Base-by-base conservation (phyloP, 2,888 invertebrate species). In the Cylloceria caligata region DNA sequence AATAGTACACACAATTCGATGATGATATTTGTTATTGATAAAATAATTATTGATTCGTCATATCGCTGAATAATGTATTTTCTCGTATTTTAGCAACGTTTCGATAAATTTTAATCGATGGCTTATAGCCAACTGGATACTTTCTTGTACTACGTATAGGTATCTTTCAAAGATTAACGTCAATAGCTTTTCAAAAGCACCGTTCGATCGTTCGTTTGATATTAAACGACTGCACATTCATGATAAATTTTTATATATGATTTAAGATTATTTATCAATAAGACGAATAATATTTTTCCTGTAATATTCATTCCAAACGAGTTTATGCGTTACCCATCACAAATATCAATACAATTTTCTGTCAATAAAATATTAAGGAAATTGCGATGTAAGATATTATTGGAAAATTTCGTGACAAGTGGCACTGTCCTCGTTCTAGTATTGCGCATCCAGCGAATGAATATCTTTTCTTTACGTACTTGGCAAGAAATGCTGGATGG, bases 121-220 rank as follows among this genome's bases (percentile, higher is more conserved):
- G 49, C 49, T 9, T 16, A 5, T 16, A 4, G 67, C 49, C 34
- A 49, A 68, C 34, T 11, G 30, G 45, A 27, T n/a, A 67, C 47
- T 47, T 19, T 13, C 27, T 7, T 24, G 39, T 24, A 39, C 42
- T 24, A 0, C 39, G 24, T 21, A 5, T 27, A 27, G 34, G 34
- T 45, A 21, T 39, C 30, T 21, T 39, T 39, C n/a, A 24, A 30
- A 52, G 67, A 73, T 73, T 68, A 79, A 79, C 79, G 73, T 67
- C 67, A 73, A 73, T 73, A 55, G 68, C 19, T 19, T 52, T 68
- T 67, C 36, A 49, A 67, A 67, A 67, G 57, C 72, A 60, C 24
- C 36, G 39, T 45, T 65, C 65, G 45, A 45, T 11, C 27, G 7
- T 4, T 13, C 42, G 19, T 52, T 68, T 47, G 49, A 67, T 60